Conservation (phyloP, 1,140 invertebrate species). For the Heterodera schachtii region DNA sequence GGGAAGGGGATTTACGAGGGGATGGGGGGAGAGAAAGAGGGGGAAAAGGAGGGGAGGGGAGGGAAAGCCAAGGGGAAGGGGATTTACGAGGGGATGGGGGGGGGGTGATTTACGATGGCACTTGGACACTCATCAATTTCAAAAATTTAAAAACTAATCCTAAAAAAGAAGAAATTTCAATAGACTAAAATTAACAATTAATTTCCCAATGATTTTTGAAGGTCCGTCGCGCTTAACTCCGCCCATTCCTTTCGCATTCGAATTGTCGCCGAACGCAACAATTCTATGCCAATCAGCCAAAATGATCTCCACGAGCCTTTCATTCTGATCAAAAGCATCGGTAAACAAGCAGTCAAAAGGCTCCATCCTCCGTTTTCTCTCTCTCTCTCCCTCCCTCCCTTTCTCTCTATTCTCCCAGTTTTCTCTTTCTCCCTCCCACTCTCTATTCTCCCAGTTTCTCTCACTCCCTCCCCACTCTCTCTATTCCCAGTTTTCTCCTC, state of each 20-base stretch:
- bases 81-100: neutral
- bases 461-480: too few relatives aligned
- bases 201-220: neutral
- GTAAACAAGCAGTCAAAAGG: neutral
- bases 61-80: neutral
- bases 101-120: neutral
- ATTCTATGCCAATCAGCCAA: slow-evolving; percentile 9
- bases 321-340: slow-evolving; percentile 46
- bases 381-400: too few relatives aligned
- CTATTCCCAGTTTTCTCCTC: too few relatives aligned
- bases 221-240: slow-evolving; percentile 30
- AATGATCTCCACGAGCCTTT: slow-evolving; percentile 36
- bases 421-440: too few relatives aligned
- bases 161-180: too few relatives aligned
- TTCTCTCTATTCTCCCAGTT: neutral
- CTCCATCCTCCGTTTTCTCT: too few relatives aligned
- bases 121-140: too few relatives aligned
- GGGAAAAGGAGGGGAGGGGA: neutral
- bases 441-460: too few relatives aligned
- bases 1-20: neutral
- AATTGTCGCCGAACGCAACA: slow-evolving; percentile 41
- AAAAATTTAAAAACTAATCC: too few relatives aligned
- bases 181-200: too few relatives aligned
- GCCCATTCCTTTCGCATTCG: slow-evolving; percentile 42
- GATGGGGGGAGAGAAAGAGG: neutral